Evolutionary conservation across 2,797 vertebrate genomes (phyloP).

Genomic region (Malacoraja senta): DNA sequence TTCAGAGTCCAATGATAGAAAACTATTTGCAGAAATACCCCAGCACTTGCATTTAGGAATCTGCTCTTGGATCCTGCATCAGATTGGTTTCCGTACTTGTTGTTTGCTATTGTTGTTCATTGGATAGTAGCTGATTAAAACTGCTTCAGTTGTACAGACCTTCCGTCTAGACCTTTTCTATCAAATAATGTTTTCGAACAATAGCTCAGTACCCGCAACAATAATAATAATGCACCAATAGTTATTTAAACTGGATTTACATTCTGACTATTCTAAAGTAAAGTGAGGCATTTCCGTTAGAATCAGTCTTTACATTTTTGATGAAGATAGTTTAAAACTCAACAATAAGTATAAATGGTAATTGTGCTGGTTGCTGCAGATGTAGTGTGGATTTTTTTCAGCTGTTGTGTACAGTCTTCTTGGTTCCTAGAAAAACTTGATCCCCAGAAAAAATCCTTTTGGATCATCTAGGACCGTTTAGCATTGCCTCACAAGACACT

Average conservation of each 20-base stretch:
- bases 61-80: no score
- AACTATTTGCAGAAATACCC: no score
- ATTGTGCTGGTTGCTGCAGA: neutral
- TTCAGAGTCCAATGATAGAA: no score
- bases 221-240: no score
- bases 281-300: neutral
- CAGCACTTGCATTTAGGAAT: no score
- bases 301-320: neutral
- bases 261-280: neutral
- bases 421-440: neutral
- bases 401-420: neutral
- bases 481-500: neutral
- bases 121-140: conserved; percentile 16
- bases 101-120: neutral
- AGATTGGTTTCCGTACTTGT: no score
- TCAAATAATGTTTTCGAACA: no score
- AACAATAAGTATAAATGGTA: neutral
- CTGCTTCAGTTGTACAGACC: neutral
- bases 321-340: neutral
- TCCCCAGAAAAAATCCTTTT: neutral
- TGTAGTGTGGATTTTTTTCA: neutral
- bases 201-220: no score
- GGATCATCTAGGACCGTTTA: neutral
- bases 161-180: no score
- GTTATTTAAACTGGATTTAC: neutral